Percentiles rank a stretch among this genome's conserved stretches.
Conservation (phyloP, 2,888 invertebrate species). For the Entomobrya multifasciata region DNA sequence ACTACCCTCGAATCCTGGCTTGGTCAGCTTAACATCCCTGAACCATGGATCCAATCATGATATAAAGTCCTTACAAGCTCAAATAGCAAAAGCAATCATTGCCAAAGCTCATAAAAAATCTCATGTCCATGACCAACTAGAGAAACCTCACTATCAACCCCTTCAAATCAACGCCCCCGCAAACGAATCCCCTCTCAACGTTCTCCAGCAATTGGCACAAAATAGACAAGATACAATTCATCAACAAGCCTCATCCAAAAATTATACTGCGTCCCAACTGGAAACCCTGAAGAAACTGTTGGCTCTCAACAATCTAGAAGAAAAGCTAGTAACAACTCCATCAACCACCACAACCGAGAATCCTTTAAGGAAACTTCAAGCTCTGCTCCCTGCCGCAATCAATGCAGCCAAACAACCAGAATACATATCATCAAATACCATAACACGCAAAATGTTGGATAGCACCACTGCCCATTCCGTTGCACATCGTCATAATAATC, state of each 20-base stretch:
- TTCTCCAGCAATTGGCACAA: constrained; percentile 58
- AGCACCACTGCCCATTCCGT: constrained; percentile 35
- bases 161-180: constrained; percentile 11
- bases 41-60: constrained; percentile 41
- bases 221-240: constrained; percentile 31
- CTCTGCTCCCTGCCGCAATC: constrained; percentile 19
- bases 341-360: not conserved
- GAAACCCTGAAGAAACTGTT: constrained; percentile 76
- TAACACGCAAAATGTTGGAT: constrained; percentile 56
- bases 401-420: constrained; percentile 12
- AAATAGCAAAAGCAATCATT: constrained; percentile 74
- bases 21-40: constrained; percentile 45
- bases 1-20: constrained; percentile 56
- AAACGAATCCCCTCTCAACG: constrained; percentile 31
- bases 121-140: not conserved
- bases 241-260: constrained; percentile 49
- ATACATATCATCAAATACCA: constrained; percentile 22
- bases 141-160: constrained; percentile 45
- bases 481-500: constrained; percentile 31
- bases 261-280: constrained; percentile 73
- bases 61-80: constrained; percentile 71
- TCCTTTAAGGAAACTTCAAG: constrained; percentile 24
- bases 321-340: constrained; percentile 53
- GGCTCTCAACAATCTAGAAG: constrained; percentile 76
- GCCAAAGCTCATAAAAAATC: constrained; percentile 72